These are phyloP conservation scores for Drosophila neotestacea DNA, from an alignment of 2,888 invertebrate species.

Conservation along the genomic window DNA sequence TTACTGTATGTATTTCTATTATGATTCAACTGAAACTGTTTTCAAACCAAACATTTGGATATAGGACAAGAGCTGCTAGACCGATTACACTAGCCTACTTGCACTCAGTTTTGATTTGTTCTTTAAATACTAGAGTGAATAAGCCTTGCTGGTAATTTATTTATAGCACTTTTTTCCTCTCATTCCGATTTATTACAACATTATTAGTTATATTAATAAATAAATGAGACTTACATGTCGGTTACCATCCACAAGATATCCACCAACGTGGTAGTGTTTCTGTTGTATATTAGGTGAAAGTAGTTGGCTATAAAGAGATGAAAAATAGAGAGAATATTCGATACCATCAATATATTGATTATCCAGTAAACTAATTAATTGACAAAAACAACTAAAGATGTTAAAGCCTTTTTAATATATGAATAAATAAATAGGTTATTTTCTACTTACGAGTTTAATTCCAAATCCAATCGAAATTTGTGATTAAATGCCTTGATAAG, in stretches of 20 bases:
- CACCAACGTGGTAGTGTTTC: conserved; percentile 94
- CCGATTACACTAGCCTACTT: background rate
- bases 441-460: conserved; percentile 96
- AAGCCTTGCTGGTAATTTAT: too few relatives aligned
- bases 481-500: conserved; percentile 98
- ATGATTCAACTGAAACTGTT: conserved; percentile 24
- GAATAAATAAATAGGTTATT: background rate
- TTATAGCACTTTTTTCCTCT: too few relatives aligned
- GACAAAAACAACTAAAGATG: background rate
- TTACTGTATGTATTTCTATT: conserved; percentile 11
- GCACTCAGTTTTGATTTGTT: background rate
- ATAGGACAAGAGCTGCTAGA: conserved; percentile 20
- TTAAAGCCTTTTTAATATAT: background rate
- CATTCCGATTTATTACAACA: background rate
- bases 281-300: conserved; percentile 96
- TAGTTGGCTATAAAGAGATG: conserved; percentile 89
- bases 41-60: background rate
- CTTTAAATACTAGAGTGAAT: too few relatives aligned
- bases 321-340: background rate
- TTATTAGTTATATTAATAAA: background rate
- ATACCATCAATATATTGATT: background rate
- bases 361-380: background rate
- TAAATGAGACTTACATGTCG: conserved; percentile 83
- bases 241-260: conserved; percentile 88
- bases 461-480: conserved; percentile 97